Evolutionary conservation across 2,888 invertebrate genomes (phyloP).

Genomic region (Caenorhabditis sulstoni): DNA sequence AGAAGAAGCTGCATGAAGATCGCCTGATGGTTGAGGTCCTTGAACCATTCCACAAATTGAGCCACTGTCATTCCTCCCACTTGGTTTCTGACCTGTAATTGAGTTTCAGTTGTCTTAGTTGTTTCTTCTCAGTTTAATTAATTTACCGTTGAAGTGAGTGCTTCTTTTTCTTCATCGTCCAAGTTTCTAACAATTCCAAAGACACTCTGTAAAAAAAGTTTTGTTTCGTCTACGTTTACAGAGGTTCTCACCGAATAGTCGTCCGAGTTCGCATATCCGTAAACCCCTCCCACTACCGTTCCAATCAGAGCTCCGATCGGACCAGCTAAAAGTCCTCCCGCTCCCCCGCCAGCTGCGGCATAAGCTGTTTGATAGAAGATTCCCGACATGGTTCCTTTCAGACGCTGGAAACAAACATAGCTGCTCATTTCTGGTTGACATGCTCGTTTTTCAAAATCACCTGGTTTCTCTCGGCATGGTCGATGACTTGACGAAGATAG

Average conservation of each 20-base stretch:
- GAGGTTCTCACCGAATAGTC: constrained; percentile 35
- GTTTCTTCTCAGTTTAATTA: too few relatives aligned
- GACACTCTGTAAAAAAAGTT: constrained; percentile 38
- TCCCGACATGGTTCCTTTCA: constrained; percentile 38
- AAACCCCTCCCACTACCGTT: constrained; percentile 47
- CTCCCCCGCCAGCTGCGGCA: constrained; percentile 51
- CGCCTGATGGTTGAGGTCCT: constrained; percentile 40
- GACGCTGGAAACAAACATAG: constrained; percentile 14
- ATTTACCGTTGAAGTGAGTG: constrained; percentile 34
- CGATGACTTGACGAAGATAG: constrained; percentile 43
- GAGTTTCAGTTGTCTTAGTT: too few relatives aligned
- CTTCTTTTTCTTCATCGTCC: constrained; percentile 33
- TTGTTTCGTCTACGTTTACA: too few relatives aligned
- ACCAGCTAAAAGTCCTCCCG: constrained; percentile 50
- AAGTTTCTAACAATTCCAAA: constrained; percentile 30
- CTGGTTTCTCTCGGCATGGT: constrained; percentile 40
- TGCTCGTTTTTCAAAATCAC: constrained; percentile 22
- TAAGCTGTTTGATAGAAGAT: constrained; percentile 47
- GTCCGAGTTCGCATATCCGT: constrained; percentile 45
- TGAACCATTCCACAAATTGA: constrained; percentile 50
- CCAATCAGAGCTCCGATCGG: constrained; percentile 55
- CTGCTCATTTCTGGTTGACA: too few relatives aligned
- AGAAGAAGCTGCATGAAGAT: constrained; percentile 45
- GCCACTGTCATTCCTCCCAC: constrained; percentile 46
- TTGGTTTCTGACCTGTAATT: constrained; percentile 32